These are phyloP conservation scores for Mercenaria mercenaria DNA, from an alignment of 1,140 invertebrate genomes.

Conservation along the genomic window DNA sequence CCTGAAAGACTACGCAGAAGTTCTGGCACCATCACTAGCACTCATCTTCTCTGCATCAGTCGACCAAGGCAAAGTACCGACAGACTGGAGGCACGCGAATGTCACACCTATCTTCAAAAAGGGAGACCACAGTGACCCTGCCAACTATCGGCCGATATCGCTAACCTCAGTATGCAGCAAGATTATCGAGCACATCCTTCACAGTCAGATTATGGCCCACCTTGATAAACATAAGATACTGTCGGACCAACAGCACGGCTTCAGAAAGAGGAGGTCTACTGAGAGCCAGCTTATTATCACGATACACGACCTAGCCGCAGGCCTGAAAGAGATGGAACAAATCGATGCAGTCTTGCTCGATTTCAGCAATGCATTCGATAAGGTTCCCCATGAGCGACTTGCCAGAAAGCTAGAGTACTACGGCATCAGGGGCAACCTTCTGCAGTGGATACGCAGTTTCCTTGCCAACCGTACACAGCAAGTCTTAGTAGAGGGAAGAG, in stretches of 20 bases:
- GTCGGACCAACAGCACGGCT: neutral
- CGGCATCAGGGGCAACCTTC: neutral
- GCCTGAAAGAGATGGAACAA: neutral
- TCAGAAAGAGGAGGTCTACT: neutral
- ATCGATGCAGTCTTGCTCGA: neutral
- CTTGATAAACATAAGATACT: neutral
- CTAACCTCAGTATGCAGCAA: slow-evolving; percentile 20
- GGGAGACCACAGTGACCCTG: slow-evolving; percentile 9
- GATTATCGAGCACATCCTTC: neutral
- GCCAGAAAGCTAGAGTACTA: neutral
- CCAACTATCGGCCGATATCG: slow-evolving; percentile 52
- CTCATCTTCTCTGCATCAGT: neutral
- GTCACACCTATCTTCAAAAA: slow-evolving; percentile 30
- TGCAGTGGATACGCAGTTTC: neutral
- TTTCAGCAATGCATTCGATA: slow-evolving; percentile 24
- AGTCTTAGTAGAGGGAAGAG: neutral
- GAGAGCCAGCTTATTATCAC: neutral
- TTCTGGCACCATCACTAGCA: neutral
- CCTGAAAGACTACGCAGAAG: neutral
- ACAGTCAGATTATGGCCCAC: neutral
- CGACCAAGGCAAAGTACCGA: neutral
- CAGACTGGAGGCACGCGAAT: neutral
- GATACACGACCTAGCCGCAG: neutral
- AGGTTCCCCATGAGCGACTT: neutral
- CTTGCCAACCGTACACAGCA: neutral